A percentile compares a stretch with the other conserved stretches of the same genome.
These are phyloP conservation scores for Macrocentrus cingulum DNA, from an alignment of 1,140 invertebrate species.

Conservation along the genomic window DNA sequence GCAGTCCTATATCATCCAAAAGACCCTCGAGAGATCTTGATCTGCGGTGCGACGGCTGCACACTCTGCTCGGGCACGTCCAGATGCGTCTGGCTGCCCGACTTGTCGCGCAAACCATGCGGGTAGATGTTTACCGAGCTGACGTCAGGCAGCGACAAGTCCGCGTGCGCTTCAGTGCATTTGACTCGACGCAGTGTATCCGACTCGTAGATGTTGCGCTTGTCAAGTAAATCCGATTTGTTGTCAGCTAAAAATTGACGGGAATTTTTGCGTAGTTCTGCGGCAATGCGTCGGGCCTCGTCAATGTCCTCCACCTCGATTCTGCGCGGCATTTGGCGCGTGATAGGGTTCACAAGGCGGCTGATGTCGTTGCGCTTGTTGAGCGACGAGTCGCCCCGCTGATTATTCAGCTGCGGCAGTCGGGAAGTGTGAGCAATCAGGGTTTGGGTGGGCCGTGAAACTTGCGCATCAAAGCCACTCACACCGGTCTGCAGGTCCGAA, in stretches of 20 bases:
- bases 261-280: constrained; percentile 68
- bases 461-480: constrained; percentile 27
- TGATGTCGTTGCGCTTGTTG: constrained; percentile 72
- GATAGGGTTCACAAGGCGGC: constrained; percentile 79
- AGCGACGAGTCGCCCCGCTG: constrained; percentile 61
- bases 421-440: constrained; percentile 38
- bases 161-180: constrained; percentile 51
- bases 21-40: constrained; percentile 68
- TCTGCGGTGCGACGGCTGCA: constrained; percentile 47
- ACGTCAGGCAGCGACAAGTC: constrained; percentile 38
- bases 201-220: constrained; percentile 77
- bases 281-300: constrained; percentile 63
- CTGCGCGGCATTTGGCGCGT: constrained; percentile 45
- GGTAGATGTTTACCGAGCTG: constrained; percentile 61
- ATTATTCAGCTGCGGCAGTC: constrained; percentile 67
- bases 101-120: constrained; percentile 55
- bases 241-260: constrained; percentile 66
- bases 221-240: constrained; percentile 65
- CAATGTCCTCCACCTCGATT: constrained; percentile 47
- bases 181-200: constrained; percentile 64
- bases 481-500: constrained; percentile 67
- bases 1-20: constrained; percentile 60
- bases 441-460: constrained; percentile 35
- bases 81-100: constrained; percentile 29
- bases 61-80: background rate